Evolutionary conservation across 2,797 vertebrate genomes (phyloP).

Genomic region (Girardinus metallicus): DNA sequence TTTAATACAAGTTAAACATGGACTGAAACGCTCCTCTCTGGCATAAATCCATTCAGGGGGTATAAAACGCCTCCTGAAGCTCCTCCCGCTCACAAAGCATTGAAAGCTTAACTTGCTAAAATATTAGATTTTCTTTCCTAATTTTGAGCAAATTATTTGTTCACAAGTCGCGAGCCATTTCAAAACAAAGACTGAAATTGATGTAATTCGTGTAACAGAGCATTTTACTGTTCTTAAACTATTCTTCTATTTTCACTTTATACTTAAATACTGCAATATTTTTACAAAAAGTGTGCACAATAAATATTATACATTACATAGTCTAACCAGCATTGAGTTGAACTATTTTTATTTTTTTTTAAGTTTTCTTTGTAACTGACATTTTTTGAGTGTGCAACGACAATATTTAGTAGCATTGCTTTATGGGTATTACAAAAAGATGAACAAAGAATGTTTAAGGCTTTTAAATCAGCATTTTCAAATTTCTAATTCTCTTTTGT

Average conservation of each 20-base stretch:
- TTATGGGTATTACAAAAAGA: too few relatives aligned
- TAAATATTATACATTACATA: neutral
- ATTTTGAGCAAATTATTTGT: neutral
- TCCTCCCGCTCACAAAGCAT: slow-evolving; percentile 3
- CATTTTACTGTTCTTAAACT: too few relatives aligned
- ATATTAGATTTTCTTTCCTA: neutral
- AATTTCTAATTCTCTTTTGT: neutral
- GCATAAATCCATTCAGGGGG: slow-evolving; percentile 4
- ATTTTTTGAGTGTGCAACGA: neutral
- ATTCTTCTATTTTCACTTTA: neutral
- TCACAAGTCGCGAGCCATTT: neutral
- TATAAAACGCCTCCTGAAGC: slow-evolving; percentile 5
- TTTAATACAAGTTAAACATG: slow-evolving; percentile 23
- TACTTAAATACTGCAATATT: neutral
- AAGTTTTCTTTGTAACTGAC: neutral
- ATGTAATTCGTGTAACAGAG: too few relatives aligned
- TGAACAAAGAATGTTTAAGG: too few relatives aligned
- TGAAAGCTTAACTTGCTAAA: neutral
- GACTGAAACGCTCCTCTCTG: slow-evolving; percentile 21
- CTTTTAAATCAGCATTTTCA: too few relatives aligned
- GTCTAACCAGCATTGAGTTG: neutral
- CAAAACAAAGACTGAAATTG: neutral
- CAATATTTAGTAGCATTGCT: neutral
- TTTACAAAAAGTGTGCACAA: neutral
- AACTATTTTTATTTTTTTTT: neutral